These are phyloP conservation scores for Holothuria leucospilota DNA, from an alignment of 53 echinoderm and acorn worm genomes.

Conservation along the genomic window DNA sequence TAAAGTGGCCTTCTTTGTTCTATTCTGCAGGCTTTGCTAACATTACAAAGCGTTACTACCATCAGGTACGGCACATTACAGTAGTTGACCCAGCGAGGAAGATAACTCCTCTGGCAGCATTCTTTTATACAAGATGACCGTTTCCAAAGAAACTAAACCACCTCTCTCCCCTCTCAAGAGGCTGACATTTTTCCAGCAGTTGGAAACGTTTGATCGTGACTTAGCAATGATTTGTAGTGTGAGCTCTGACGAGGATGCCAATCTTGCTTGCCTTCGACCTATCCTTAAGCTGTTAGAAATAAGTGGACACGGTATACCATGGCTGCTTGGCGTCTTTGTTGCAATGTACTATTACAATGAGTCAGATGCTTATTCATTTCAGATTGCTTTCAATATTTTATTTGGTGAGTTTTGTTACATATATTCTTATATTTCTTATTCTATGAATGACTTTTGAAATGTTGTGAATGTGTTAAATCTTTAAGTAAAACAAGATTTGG, in stretches of 20 bases:
- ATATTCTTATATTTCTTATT: too few relatives aligned
- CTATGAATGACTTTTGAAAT: too few relatives aligned
- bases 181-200: slow-evolving; percentile 3
- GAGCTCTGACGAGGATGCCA: slow-evolving; percentile 62
- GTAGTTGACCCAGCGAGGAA: too few relatives aligned
- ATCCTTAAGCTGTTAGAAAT: slow-evolving; percentile 77
- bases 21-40: too few relatives aligned
- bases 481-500: too few relatives aligned
- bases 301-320: slow-evolving; percentile 88
- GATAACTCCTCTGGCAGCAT: too few relatives aligned
- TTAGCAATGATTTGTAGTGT: slow-evolving; percentile 58
- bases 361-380: slow-evolving; percentile 36
- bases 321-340: slow-evolving; percentile 66
- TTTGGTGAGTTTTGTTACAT: slow-evolving; percentile 56
- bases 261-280: slow-evolving; percentile 50
- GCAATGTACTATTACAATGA: slow-evolving; percentile 52
- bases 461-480: too few relatives aligned
- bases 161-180: slow-evolving; percentile 9
- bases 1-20: too few relatives aligned
- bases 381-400: slow-evolving; percentile 74
- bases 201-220: slow-evolving; percentile 47
- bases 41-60: too few relatives aligned
- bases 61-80: too few relatives aligned
- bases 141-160: not conserved
- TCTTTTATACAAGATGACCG: not conserved